Conservation (phyloP, 2,113 vertebrate genomes). For the Bagarius yarrelli region DNA sequence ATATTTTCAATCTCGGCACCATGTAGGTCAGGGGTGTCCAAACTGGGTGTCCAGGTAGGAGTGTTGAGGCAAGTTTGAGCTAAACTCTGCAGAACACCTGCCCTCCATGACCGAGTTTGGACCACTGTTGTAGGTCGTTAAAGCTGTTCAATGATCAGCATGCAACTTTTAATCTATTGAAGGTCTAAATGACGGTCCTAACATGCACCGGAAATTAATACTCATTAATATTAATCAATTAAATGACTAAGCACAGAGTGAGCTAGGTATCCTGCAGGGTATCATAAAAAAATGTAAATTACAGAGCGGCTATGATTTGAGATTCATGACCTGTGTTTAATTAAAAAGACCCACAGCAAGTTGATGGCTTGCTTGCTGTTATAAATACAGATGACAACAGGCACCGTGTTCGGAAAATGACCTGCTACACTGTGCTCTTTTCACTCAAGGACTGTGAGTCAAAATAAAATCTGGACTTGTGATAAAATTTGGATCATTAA, state of each 20-base stretch:
- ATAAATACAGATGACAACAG: conserved; percentile 24
- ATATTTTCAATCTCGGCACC: not conserved
- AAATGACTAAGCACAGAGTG: conserved; percentile 33
- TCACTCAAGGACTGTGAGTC: not conserved
- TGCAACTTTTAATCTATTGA: conserved; percentile 42
- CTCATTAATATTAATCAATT: conserved; percentile 60
- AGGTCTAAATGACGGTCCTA: conserved; percentile 26
- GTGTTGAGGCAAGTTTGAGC: too few relatives aligned
- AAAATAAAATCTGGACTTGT: not conserved
- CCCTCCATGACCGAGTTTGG: too few relatives aligned
- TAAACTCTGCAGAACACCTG: too few relatives aligned
- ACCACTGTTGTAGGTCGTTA: too few relatives aligned
- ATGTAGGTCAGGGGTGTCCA: too few relatives aligned
- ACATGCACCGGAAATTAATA: conserved; percentile 49
- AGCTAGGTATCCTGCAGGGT: conserved; percentile 42
- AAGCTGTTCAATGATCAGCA: conserved; percentile 5
- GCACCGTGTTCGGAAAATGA: not conserved
- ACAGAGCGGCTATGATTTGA: conserved; percentile 42
- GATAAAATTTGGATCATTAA: not conserved
- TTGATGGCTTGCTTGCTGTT: not conserved
- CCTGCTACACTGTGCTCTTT: not conserved
- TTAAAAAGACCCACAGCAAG: conserved; percentile 41
- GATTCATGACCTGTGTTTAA: conserved; percentile 48
- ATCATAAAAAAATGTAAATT: conserved; percentile 55
- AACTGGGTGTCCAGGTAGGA: too few relatives aligned